Base-by-base conservation (phyloP, 2,888 invertebrate genomes). In the Drosophila kanekoi region DNA sequence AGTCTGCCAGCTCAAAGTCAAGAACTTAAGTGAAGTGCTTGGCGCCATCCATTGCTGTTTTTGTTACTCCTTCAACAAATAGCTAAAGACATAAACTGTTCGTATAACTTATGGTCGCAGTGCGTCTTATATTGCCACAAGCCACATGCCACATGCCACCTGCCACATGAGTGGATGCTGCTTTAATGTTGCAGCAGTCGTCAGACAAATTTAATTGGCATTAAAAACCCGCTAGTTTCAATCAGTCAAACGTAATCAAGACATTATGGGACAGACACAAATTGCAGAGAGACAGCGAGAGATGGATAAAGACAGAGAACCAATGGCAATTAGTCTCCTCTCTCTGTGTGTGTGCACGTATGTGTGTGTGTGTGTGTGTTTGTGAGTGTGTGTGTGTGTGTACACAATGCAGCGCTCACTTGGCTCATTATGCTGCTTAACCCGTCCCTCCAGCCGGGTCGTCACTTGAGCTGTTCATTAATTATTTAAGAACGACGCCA, bases 181-280 rank as follows among this genome's bases (percentile, higher is more conserved):
- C 14, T 38, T 13, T 23, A 37, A 60, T 5, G 18, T 28, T 44
- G n/a, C 59, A 45, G 37, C 33, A 20, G 10, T 23, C 60, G 40
- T 28, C 35, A 37, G 35, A 9, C 41, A 10, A 52, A 38, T 52
- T 73, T 51, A 52, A 57, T 52, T 61, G 73, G 35, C 72, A 59
- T 48, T 77, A 62, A 76, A 74, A 67, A 59, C 62, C 65, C 54
- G 78, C 72, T 67, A 78, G 72, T 80, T 82, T 70, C 79, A 77
- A 81, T 85, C 81, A 77, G 79, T 80, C 71, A 72, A 85, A 79
- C 62, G 71, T 79, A 85, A 85, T 85, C 82, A 85, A 71, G 76
- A 66, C 72, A 72, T 80, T 77, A 81, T 78, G 60, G 80, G 64
- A 69, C 69, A 9, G 18, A 33, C 28, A 33, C n/a, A 38, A 63